Conservation (phyloP, 2,113 vertebrate species). For the Acrocephalus arundinaceus region DNA sequence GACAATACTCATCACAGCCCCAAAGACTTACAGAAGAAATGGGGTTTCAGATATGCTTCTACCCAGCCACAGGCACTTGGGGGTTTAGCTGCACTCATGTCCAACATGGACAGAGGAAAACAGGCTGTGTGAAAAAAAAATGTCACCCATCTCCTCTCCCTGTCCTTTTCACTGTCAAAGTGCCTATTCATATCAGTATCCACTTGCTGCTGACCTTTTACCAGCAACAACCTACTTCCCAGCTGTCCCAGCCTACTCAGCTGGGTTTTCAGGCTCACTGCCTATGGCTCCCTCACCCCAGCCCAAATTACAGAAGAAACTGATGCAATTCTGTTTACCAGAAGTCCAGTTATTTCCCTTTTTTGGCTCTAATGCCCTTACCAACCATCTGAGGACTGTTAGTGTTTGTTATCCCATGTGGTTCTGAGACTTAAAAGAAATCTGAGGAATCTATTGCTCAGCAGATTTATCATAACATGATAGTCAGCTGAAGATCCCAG, state of each 20-base stretch:
- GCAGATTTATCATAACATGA: background rate
- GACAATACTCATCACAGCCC: background rate
- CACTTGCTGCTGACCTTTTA: background rate
- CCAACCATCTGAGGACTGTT: background rate
- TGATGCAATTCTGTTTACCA: background rate
- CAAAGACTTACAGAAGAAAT: background rate
- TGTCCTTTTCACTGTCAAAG: background rate
- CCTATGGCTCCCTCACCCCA: background rate
- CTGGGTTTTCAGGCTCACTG: background rate
- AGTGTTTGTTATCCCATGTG: background rate
- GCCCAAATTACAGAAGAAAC: background rate
- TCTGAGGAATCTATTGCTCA: background rate
- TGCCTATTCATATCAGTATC: background rate
- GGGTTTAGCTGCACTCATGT: background rate
- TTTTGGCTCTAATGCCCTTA: background rate
- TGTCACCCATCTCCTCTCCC: background rate
- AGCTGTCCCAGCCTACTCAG: background rate
- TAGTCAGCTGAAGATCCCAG: background rate
- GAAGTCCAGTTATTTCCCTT: background rate
- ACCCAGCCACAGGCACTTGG: background rate
- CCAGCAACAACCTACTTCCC: background rate
- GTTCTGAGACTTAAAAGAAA: background rate
- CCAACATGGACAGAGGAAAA: background rate
- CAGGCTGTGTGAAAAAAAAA: background rate
- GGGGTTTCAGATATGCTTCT: background rate